phyloP scores from a whole-genome alignment of 1,140 invertebrate species.

The Drosophila micromelanica region DNA sequence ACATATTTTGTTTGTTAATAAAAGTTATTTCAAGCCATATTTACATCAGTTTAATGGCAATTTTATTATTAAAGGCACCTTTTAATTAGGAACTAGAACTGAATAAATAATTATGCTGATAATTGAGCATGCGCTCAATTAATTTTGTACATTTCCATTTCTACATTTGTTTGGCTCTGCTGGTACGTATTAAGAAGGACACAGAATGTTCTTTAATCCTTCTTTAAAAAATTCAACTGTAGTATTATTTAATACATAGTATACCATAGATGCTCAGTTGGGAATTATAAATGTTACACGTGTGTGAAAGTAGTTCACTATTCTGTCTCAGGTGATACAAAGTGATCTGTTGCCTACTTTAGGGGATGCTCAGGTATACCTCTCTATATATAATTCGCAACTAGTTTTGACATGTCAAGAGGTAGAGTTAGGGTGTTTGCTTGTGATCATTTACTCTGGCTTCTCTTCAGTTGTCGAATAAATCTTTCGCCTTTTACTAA shows the following conservation, averaged over 20 bases:
- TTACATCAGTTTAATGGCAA: too few relatives aligned
- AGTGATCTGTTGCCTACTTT: conserved; percentile 7
- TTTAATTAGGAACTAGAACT: too few relatives aligned
- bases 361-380: neutral
- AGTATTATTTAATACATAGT: neutral
- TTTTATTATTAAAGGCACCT: too few relatives aligned
- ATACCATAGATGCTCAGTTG: neutral
- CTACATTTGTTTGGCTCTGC: too few relatives aligned
- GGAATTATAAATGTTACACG: conserved; percentile 6
- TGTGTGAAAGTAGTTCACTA: neutral
- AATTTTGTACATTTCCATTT: too few relatives aligned
- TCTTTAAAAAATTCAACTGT: too few relatives aligned
- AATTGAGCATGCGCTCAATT: too few relatives aligned
- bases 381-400: conserved; percentile 42
- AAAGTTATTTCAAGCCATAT: too few relatives aligned
- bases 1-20: too few relatives aligned
- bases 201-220: too few relatives aligned
- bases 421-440: neutral
- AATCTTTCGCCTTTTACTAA: conserved; percentile 56
- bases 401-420: neutral
- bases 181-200: too few relatives aligned
- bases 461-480: conserved; percentile 51
- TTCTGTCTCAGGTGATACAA: neutral
- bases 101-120: too few relatives aligned
- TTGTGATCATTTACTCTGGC: conserved; percentile 10